phyloP scores from a whole-genome alignment of 2,888 invertebrate genomes.

The Acronicta psi region DNA sequence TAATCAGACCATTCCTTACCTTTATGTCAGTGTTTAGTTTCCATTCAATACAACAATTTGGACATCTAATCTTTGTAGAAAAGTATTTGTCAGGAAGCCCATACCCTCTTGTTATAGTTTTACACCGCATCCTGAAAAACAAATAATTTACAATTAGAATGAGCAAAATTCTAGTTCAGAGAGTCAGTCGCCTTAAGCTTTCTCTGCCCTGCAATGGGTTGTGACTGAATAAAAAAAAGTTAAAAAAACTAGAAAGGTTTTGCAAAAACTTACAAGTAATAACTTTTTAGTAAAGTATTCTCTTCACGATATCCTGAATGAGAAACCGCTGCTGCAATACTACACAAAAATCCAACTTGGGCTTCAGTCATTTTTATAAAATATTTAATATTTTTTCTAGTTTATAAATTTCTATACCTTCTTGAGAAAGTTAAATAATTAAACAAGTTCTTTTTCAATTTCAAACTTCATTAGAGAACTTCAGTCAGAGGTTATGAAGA shows the following conservation, averaged over 20 bases:
- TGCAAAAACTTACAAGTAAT: slow-evolving; percentile 75
- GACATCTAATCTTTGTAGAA: slow-evolving; percentile 72
- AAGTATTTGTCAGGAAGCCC: slow-evolving; percentile 77
- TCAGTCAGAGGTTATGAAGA: too few species aligned
- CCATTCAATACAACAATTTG: slow-evolving; percentile 78
- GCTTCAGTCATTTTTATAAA: slow-evolving; percentile 70
- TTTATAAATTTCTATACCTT: too few species aligned
- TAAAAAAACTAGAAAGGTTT: not conserved
- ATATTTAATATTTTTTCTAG: not conserved
- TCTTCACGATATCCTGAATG: slow-evolving; percentile 53
- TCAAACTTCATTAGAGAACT: too few species aligned
- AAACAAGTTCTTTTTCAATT: too few species aligned
- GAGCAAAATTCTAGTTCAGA: too few species aligned
- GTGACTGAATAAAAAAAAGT: too few species aligned
- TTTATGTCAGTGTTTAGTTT: slow-evolving; percentile 63
- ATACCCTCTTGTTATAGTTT: slow-evolving; percentile 69
- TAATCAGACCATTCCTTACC: slow-evolving; percentile 56
- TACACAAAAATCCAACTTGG: slow-evolving; percentile 73
- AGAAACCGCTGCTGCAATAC: slow-evolving; percentile 66
- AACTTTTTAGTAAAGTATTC: slow-evolving; percentile 71
- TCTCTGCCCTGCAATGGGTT: too few species aligned
- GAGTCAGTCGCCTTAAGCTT: too few species aligned
- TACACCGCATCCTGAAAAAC: slow-evolving; percentile 75
- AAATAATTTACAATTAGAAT: not conserved
- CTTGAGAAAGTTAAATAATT: too few species aligned